Percentiles rank a stretch among this genome's conserved stretches.
Evolutionary conservation across 2,113 vertebrate species (phyloP).

Genomic region (Sminthopsis crassicaudata): DNA sequence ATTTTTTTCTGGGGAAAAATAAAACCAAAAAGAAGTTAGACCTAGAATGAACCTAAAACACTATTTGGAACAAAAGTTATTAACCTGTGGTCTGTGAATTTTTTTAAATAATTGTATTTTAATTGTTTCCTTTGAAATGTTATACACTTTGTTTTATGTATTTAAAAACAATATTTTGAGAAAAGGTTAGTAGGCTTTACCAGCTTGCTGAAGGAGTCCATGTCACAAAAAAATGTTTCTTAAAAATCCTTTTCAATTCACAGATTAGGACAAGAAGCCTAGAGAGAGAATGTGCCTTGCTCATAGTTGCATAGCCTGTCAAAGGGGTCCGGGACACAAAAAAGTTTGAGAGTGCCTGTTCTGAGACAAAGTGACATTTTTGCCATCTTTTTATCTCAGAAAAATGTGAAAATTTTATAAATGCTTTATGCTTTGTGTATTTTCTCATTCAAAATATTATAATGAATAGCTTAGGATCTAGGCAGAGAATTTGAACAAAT

Average conservation of each 20-base stretch:
- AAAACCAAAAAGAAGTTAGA: not conserved
- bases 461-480: not conserved
- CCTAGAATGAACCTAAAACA: not conserved
- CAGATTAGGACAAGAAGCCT: not conserved
- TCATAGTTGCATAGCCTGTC: not conserved
- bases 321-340: not conserved
- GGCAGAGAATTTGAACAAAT: not conserved
- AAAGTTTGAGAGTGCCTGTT: not conserved
- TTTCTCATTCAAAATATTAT: not conserved
- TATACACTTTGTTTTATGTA: not conserved
- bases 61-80: not conserved
- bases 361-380: not conserved
- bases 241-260: not conserved
- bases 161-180: not conserved
- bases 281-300: not conserved
- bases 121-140: not conserved
- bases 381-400: not conserved
- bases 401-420: not conserved
- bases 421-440: not conserved
- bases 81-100: not conserved
- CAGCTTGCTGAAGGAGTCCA: not conserved
- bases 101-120: not conserved
- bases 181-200: not conserved
- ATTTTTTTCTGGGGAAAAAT: not conserved
- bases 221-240: not conserved